A percentile compares a stretch with the other conserved stretches of the same genome.
phyloP scores from a whole-genome alignment of 2,797 vertebrate species.

The Xiphorhynchus erythropygius region DNA sequence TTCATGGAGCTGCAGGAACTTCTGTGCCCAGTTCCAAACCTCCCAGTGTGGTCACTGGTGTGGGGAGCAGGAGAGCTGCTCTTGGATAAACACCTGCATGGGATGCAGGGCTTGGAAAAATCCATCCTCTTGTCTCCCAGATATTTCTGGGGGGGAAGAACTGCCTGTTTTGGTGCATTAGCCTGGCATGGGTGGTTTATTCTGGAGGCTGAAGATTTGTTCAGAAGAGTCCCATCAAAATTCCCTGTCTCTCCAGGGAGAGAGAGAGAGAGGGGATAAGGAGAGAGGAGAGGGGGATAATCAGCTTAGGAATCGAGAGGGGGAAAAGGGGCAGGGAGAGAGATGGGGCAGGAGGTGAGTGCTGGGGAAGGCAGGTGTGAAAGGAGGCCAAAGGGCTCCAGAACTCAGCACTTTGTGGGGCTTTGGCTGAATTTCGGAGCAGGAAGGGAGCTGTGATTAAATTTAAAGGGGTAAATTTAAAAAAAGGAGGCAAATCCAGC shows the following conservation, averaged over 20 bases:
- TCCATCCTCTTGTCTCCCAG: background rate
- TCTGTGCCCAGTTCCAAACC: background rate
- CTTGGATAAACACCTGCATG: background rate
- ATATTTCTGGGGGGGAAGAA: background rate
- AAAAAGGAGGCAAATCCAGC: background rate
- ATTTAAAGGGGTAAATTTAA: no score
- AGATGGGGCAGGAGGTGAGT: background rate
- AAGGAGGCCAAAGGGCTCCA: background rate
- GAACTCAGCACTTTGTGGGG: background rate
- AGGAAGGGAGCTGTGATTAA: background rate
- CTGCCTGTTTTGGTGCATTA: background rate
- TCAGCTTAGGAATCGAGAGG: background rate
- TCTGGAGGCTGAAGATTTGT: background rate
- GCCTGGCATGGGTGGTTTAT: background rate
- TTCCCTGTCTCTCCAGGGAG: background rate
- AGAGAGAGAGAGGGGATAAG: background rate
- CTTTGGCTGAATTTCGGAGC: background rate
- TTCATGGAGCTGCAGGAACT: background rate
- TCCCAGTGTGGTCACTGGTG: background rate
- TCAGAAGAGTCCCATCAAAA: background rate
- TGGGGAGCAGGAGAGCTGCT: background rate
- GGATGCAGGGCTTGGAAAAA: background rate
- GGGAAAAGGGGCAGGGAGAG: background rate
- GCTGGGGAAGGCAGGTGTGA: background rate
- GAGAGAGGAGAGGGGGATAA: background rate